phyloP scores from a whole-genome alignment of 2,797 vertebrate genomes.

The Ceyx erithaca region DNA sequence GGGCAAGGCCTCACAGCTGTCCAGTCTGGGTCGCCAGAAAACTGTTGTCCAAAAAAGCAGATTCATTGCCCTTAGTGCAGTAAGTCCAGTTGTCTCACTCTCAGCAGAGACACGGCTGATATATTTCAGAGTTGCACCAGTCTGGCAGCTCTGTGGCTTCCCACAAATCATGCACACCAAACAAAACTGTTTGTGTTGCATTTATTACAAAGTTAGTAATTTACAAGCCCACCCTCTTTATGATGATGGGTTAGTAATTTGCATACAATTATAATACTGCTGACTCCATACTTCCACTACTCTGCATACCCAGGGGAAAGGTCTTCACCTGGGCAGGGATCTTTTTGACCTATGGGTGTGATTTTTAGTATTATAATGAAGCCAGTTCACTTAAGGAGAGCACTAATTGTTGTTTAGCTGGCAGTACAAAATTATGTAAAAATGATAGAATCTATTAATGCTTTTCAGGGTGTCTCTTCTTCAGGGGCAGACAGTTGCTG shows the following conservation, averaged over 20 bases:
- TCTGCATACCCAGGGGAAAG: background rate
- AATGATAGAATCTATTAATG: too few species aligned
- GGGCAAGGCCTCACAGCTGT: background rate
- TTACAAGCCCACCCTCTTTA: background rate
- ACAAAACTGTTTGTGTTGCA: background rate
- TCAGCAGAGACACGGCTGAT: background rate
- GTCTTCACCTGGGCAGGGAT: background rate
- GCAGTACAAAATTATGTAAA: too few species aligned
- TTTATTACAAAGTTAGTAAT: background rate
- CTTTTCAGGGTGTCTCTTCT: too few species aligned
- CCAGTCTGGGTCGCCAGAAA: background rate
- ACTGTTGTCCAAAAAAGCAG: background rate
- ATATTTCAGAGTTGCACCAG: background rate
- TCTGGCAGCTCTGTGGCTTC: background rate
- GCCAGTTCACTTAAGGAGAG: background rate
- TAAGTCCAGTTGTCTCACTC: background rate
- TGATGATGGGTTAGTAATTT: background rate
- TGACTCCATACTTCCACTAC: background rate
- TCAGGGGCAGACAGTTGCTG: too few species aligned
- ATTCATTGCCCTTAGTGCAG: background rate
- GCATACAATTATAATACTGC: background rate
- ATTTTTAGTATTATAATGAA: background rate
- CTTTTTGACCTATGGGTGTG: background rate
- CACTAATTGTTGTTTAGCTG: background rate
- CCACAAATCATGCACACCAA: background rate